Evolutionary conservation across 2,113 vertebrate genomes (phyloP), one percentile per base, ranked within the genome.

Genomic region (Laterallus jamaicensis): DNA sequence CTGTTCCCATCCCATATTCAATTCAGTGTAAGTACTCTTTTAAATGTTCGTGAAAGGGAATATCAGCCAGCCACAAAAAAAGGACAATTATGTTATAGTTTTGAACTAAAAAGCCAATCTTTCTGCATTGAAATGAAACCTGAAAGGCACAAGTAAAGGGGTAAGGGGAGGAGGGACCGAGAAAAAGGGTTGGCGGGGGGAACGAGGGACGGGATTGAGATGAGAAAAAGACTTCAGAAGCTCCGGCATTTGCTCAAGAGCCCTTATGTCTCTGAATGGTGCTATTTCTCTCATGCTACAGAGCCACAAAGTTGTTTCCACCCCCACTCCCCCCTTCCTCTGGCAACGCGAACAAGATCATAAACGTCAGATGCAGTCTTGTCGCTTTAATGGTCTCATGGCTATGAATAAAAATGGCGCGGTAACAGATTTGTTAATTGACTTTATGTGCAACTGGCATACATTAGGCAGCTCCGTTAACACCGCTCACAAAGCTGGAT

Each of bases 371-470:
- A 94, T 87, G 89, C 81, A 96, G 93, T 91, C 94, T 95, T 91
- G 93, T 97, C 68, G 60, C 95, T 95, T 94, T 91, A 93, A 96
- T 88, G 96, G 94, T 96, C 96, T 95, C 79, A 68, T 89, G 93
- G 86, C 96, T 95, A 69, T 88, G 97, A 97, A 97, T 97, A 95
- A 97, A 97, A 98, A 97, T 90, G 97, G 92, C 77, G 86, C 37
- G 55, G 97, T 96, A 95, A 97, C 97, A 97, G 95, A 97, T 97
- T 89, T 95, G 95, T 93, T 96, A 96, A 96, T 96, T 67, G 86
- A 96, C 82, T 93, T 95, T 96, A 90, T 75, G 87, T 95, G 91
- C 68, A 75, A 88, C 87, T 91, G 90, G 95, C 87, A 92, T 86
- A 93, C 64, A 76, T 88, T 87, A 96, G 83, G 96, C 82, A 68